phyloP scores from a whole-genome alignment of 2,113 vertebrate genomes.

The Phylloscopus whistleri region DNA sequence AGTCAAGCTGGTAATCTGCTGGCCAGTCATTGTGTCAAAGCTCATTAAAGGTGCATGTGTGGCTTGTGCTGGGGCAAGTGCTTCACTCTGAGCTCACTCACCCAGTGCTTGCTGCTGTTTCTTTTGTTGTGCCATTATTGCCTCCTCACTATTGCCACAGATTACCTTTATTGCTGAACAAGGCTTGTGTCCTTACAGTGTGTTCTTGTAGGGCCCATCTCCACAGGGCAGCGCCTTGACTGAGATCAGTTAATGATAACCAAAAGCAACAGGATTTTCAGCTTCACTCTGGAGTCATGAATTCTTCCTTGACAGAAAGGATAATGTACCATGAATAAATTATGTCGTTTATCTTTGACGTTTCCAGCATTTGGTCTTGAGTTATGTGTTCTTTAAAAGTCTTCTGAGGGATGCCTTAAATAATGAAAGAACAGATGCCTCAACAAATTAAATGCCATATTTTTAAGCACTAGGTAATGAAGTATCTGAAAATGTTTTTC shows the following conservation, averaged over 20 bases:
- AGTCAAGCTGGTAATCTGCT: background rate
- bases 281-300: background rate
- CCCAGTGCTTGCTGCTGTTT: background rate
- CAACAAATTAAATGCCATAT: background rate
- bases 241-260: background rate
- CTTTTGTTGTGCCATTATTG: background rate
- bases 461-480: conserved; percentile 14
- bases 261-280: background rate
- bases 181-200: background rate
- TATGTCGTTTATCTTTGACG: background rate
- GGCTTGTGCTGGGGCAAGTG: background rate
- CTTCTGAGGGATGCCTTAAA: background rate
- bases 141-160: background rate
- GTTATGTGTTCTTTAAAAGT: background rate
- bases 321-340: background rate
- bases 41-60: background rate
- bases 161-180: background rate
- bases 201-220: background rate
- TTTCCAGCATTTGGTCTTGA: background rate
- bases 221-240: background rate
- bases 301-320: background rate
- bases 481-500: background rate
- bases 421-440: background rate
- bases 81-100: background rate
- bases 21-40: rapidly evolving